A percentile compares a stretch with the other conserved stretches of the same genome.
Evolutionary conservation across 2,888 invertebrate species (phyloP).

Genomic region (Caenorhabditis japonica): DNA sequence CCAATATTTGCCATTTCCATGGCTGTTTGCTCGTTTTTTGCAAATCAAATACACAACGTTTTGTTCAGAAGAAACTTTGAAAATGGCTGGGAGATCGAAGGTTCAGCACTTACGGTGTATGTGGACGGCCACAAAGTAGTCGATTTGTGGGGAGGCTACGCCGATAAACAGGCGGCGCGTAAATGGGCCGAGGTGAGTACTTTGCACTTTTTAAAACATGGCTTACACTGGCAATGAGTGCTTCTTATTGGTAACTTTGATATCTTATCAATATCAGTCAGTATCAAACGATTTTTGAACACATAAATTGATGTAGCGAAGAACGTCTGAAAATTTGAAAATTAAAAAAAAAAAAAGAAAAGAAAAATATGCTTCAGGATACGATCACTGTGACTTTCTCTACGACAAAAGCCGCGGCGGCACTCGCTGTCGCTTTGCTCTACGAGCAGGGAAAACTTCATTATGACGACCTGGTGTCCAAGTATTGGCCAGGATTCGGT

Average conservation of each 20-base stretch:
- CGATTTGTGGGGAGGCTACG: slow-evolving; percentile 69
- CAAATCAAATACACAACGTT: background rate
- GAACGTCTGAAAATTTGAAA: too few species aligned
- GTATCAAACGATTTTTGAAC: background rate
- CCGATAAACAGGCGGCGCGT: slow-evolving; percentile 60
- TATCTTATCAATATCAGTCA: too few species aligned
- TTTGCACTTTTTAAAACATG: too few species aligned
- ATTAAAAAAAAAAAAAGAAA: slow-evolving; percentile 1
- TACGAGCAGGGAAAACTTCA: slow-evolving; percentile 52
- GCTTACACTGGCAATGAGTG: too few species aligned
- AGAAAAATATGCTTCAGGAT: slow-evolving; percentile 43
- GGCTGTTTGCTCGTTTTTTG: background rate
- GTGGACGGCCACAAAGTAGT: slow-evolving; percentile 66
- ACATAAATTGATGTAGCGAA: too few species aligned
- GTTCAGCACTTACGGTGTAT: slow-evolving; percentile 61
- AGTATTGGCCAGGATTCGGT: slow-evolving; percentile 68
- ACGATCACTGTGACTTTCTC: slow-evolving; percentile 68
- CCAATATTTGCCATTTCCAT: background rate
- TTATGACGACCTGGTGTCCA: slow-evolving; percentile 66
- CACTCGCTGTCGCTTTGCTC: slow-evolving; percentile 59
- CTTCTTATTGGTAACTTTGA: too few species aligned
- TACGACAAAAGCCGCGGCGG: slow-evolving; percentile 64
- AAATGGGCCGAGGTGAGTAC: slow-evolving; percentile 58
- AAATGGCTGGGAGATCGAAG: slow-evolving; percentile 68
- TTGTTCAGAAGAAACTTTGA: slow-evolving; percentile 64